phyloP scores from a whole-genome alignment of 1,140 invertebrate genomes.

The Papilio aristodemus region DNA sequence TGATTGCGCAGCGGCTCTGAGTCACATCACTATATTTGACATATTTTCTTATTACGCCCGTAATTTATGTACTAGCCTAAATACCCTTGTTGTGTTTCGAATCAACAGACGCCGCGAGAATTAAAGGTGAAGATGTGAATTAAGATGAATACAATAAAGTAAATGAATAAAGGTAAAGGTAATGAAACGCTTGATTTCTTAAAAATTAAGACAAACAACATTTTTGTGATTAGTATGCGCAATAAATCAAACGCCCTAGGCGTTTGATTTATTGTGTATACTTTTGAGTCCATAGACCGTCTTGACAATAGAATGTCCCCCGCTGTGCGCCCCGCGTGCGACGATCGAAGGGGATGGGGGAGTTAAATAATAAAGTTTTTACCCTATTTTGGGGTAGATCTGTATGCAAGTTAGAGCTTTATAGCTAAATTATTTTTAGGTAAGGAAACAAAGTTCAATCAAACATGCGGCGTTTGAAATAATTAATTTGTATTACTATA shows the following conservation, averaged over 20 bases:
- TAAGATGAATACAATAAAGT: too few relatives aligned
- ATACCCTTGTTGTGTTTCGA: too few relatives aligned
- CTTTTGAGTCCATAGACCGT: too few relatives aligned
- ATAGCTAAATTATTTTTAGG: not conserved
- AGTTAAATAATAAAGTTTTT: not conserved
- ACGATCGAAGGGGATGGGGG: not conserved
- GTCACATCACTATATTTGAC: not conserved
- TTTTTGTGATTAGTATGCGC: too few relatives aligned
- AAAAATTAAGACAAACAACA: not conserved
- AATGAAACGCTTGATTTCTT: not conserved
- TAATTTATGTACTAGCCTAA: too few relatives aligned
- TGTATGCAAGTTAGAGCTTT: not conserved
- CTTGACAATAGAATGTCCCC: not conserved
- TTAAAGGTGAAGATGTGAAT: too few relatives aligned
- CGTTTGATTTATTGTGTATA: too few relatives aligned
- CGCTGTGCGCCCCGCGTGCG: not conserved
- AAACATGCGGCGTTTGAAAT: not conserved
- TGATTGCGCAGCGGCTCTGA: slow-evolving; percentile 67
- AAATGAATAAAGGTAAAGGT: too few relatives aligned
- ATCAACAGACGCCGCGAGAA: too few relatives aligned
- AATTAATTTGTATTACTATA: not conserved
- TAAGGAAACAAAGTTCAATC: not conserved
- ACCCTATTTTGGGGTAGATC: not conserved
- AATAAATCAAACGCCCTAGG: not conserved
- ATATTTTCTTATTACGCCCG: too few relatives aligned